Conservation (phyloP, 2,888 invertebrate genomes). For the Andrena marginata region DNA sequence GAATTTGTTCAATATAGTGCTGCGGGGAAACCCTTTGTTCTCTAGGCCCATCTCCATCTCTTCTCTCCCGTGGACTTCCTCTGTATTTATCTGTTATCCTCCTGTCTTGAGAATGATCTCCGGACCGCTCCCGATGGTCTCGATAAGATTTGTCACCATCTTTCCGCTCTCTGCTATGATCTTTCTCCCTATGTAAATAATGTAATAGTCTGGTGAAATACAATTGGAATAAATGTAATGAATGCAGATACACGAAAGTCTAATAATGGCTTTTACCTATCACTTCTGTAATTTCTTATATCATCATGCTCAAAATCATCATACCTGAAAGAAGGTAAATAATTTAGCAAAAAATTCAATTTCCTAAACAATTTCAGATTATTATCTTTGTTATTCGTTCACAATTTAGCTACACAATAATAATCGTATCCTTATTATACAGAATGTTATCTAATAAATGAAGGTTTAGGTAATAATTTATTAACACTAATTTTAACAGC, state of each 20-base stretch:
- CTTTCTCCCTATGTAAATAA: conserved; percentile 26
- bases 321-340: conserved; percentile 39
- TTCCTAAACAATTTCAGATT: too few species aligned
- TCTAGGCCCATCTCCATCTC: conserved; percentile 61
- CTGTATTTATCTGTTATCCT: conserved; percentile 61
- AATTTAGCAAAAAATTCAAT: neutral
- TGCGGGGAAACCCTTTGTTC: conserved; percentile 40
- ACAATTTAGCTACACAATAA: too few species aligned
- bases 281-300: conserved; percentile 28
- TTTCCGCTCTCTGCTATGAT: conserved; percentile 37
- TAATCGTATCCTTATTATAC: too few species aligned
- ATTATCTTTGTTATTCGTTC: too few species aligned
- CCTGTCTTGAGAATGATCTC: conserved; percentile 61
- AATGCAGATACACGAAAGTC: neutral
- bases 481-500: too few species aligned
- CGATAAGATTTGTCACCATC: conserved; percentile 50
- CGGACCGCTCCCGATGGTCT: conserved; percentile 58
- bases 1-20: conserved; percentile 67
- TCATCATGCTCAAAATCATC: conserved; percentile 14
- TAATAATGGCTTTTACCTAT: conserved; percentile 44
- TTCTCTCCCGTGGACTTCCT: conserved; percentile 61
- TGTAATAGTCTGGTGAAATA: neutral
- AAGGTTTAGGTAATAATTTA: too few species aligned
- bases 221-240: neutral
- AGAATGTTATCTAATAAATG: too few species aligned